Evolutionary conservation across 1,140 invertebrate genomes (phyloP).

Genomic region (Danaus plexippus): DNA sequence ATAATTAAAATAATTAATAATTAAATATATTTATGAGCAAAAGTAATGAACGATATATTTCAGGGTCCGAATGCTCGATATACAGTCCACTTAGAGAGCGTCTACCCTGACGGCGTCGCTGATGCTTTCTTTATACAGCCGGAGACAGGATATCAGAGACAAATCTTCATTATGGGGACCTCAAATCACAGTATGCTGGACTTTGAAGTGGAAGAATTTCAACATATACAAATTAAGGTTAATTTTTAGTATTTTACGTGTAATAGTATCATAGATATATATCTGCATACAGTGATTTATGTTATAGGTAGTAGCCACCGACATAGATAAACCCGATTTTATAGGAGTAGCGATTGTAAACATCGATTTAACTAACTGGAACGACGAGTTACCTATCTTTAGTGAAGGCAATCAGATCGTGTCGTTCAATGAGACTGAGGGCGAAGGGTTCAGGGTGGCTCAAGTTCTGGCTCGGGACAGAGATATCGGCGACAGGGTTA

Average conservation of each 20-base stretch:
- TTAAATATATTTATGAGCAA: too few species aligned
- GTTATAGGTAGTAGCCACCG: conserved; percentile 64
- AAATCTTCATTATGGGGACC: conserved; percentile 70
- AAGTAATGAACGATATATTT: neutral
- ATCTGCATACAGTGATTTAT: neutral
- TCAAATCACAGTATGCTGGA: conserved; percentile 68
- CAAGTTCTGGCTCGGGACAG: conserved; percentile 63
- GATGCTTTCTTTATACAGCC: conserved; percentile 72
- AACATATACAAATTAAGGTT: conserved; percentile 39
- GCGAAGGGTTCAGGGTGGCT: conserved; percentile 46
- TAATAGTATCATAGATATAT: conserved; percentile 16
- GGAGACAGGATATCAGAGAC: conserved; percentile 69
- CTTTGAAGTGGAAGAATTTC: conserved; percentile 66
- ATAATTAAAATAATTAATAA: conserved; percentile 5
- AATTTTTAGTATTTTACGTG: conserved; percentile 8
- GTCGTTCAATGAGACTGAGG: conserved; percentile 65
- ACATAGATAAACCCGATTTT: conserved; percentile 43
- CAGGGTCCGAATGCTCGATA: conserved; percentile 74
- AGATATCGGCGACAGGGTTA: conserved; percentile 71
- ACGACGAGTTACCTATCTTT: conserved; percentile 74
- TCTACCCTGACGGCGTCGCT: conserved; percentile 39
- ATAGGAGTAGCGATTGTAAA: conserved; percentile 50
- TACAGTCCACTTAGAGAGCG: conserved; percentile 51
- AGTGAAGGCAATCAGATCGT: conserved; percentile 34
- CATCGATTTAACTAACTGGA: conserved; percentile 72